Base-by-base conservation (phyloP, 2,888 invertebrate species). In the Lithodes maja region DNA sequence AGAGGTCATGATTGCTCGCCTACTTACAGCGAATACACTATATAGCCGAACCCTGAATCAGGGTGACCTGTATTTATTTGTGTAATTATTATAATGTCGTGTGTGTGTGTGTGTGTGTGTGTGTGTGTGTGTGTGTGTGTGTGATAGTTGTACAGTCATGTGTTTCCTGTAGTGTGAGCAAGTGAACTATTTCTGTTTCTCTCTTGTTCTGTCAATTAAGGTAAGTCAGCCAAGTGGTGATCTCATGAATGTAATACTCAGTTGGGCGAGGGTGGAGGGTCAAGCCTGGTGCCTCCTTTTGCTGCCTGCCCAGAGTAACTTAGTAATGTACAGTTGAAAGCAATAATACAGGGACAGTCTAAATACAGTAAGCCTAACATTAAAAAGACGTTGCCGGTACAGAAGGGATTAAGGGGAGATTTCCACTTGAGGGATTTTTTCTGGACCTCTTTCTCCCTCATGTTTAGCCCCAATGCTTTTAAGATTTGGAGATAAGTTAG, bases 31-130 rank as follows among this genome's bases (percentile, higher is more conserved):
- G n/a, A n/a, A n/a, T n/a, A n/a, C n/a, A n/a, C n/a, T n/a, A n/a
- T n/a, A n/a, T n/a, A n/a, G n/a, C n/a, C n/a, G n/a, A n/a, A 83
- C 86, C 87, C 89, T 89, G 89, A 89, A 89, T 89, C 89, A 89
- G 89, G 89, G 85, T 85, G 17, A 75, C 7, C 68, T 86, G 85
- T 89, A 89, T 89, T 89, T 89, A 89, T 89, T 89, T 89, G 61
- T 89, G 89, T 89, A 89, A 89, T 89, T 89, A 89, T 83, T 69
- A 71, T 77, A 7, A 52, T 89, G 33, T 33, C 33, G 33, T 33
- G 33, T 33, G 33, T 33, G 33, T 33, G 33, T 33, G 33, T 33
- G 33, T 33, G 33, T 33, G 33, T 33, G 33, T 33, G 33, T 33
- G 33, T 33, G 33, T 33, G 33, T 33, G 33, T 33, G 33, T 33